A percentile compares a stretch with the other conserved stretches of the same genome.
Conservation (phyloP, 1,140 invertebrate species). For the Nebria ingens region DNA sequence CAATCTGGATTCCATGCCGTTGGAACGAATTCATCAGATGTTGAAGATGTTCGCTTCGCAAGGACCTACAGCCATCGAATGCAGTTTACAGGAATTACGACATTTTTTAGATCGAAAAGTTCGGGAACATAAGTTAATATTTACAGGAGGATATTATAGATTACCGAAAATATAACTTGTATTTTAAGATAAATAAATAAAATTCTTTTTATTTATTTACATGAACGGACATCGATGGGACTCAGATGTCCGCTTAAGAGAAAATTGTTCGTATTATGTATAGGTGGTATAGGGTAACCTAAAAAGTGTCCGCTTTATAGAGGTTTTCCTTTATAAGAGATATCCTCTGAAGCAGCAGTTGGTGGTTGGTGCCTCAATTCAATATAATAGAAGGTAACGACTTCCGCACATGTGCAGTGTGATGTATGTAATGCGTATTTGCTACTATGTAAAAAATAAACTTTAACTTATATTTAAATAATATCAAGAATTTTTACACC, state of each 20-base stretch:
- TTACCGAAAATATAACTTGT: conserved; percentile 54
- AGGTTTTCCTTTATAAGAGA: background rate
- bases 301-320: background rate
- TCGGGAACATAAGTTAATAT: conserved; percentile 73
- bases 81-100: conserved; percentile 75
- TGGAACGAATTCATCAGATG: conserved; percentile 94
- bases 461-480: too few species aligned
- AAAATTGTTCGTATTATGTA: background rate
- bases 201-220: background rate
- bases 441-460: too few species aligned
- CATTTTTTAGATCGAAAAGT: conserved; percentile 90
- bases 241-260: background rate
- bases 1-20: conserved; percentile 83
- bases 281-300: background rate
- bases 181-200: background rate
- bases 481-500: too few species aligned
- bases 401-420: too few species aligned
- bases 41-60: conserved; percentile 91
- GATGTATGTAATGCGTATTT: too few species aligned
- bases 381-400: too few species aligned
- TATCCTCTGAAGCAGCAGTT: too few species aligned
- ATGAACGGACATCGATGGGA: background rate
- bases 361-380: too few species aligned
- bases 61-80: conserved; percentile 74
- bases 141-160: conserved; percentile 77